Percentiles rank a stretch among this genome's conserved stretches.
Conservation (phyloP, 2,888 invertebrate genomes). For the Drosophila prolongata region DNA sequence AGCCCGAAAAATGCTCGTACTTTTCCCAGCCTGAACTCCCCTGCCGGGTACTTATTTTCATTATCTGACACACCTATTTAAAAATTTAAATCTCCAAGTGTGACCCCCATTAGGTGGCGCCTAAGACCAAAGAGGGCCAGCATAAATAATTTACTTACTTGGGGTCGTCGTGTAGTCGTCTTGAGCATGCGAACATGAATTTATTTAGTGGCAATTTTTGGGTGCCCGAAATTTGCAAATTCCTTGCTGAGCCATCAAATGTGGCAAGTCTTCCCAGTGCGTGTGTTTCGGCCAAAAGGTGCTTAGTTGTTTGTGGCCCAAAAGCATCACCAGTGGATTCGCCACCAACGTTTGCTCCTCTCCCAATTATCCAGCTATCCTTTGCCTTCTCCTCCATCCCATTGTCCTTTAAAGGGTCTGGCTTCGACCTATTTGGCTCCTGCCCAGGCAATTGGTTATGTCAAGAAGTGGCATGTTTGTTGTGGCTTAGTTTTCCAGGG, state of each 20-base stretch:
- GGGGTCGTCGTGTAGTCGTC: conserved; percentile 37
- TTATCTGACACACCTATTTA: conserved; percentile 81
- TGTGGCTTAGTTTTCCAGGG: conserved; percentile 29
- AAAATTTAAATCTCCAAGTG: conserved; percentile 80
- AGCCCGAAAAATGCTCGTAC: conserved; percentile 48
- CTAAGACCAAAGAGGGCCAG: conserved; percentile 44
- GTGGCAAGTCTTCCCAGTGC: conserved; percentile 22
- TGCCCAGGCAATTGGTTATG: conserved; percentile 35
- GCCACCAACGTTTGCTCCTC: not conserved
- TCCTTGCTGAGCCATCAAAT: conserved; percentile 46
- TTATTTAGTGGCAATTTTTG: conserved; percentile 67
- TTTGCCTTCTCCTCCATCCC: not conserved
- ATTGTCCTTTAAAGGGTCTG: conserved; percentile 24
- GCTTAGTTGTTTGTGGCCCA: conserved; percentile 26
- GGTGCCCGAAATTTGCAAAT: conserved; percentile 60
- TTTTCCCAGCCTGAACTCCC: conserved; percentile 51
- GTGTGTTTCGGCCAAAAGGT: conserved; percentile 18
- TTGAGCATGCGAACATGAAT: conserved; percentile 72
- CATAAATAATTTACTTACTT: conserved; percentile 75
- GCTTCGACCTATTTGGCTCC: conserved; percentile 30
- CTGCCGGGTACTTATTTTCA: conserved; percentile 77
- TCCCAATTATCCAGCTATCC: not conserved
- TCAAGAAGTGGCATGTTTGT: conserved; percentile 34
- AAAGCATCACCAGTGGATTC: conserved; percentile 7
- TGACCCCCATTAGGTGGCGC: conserved; percentile 80